Evolutionary conservation across 2,888 invertebrate genomes (phyloP).

Genomic region (Drosophila monieri): DNA sequence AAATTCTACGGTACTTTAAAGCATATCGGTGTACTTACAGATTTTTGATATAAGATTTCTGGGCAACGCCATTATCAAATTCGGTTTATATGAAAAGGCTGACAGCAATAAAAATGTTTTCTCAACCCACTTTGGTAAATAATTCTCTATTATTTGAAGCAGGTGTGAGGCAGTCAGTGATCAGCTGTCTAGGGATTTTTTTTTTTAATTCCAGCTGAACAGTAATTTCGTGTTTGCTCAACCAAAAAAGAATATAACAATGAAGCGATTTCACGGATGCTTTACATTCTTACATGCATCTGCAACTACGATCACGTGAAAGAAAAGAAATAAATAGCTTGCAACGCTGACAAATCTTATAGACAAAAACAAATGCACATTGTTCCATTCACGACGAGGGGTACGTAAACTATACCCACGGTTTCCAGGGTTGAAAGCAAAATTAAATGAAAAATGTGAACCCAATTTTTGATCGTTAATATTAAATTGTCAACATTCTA

Average conservation of each 20-base stretch:
- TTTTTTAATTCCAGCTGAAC: slow-evolving; percentile 1
- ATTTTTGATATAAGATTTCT: slow-evolving; percentile 84
- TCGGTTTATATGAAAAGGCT: slow-evolving; percentile 39
- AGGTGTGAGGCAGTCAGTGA: slow-evolving; percentile 61
- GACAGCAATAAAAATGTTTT: slow-evolving; percentile 41
- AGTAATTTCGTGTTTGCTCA: slow-evolving; percentile 1
- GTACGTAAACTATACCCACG: slow-evolving; percentile 32
- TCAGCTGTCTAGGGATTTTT: slow-evolving; percentile 35
- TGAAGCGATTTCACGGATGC: slow-evolving; percentile 16
- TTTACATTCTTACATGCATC: slow-evolving; percentile 39
- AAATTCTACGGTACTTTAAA: not conserved
- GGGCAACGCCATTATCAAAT: slow-evolving; percentile 82
- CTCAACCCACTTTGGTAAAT: slow-evolving; percentile 25
- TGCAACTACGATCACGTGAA: slow-evolving; percentile 34
- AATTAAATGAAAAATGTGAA: not conserved
- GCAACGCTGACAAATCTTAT: slow-evolving; percentile 45
- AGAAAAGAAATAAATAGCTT: slow-evolving; percentile 29
- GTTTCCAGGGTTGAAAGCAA: slow-evolving; percentile 17
- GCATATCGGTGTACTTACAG: slow-evolving; percentile 80
- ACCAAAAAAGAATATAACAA: slow-evolving; percentile 35
- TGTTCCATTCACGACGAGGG: slow-evolving; percentile 53
- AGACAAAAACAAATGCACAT: slow-evolving; percentile 72
- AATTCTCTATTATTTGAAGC: slow-evolving; percentile 63
- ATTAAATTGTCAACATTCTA: too few relatives aligned
- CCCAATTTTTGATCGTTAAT: not conserved